These are phyloP conservation scores for Delia radicum DNA, from an alignment of 1,140 invertebrate species.

Conservation along the genomic window DNA sequence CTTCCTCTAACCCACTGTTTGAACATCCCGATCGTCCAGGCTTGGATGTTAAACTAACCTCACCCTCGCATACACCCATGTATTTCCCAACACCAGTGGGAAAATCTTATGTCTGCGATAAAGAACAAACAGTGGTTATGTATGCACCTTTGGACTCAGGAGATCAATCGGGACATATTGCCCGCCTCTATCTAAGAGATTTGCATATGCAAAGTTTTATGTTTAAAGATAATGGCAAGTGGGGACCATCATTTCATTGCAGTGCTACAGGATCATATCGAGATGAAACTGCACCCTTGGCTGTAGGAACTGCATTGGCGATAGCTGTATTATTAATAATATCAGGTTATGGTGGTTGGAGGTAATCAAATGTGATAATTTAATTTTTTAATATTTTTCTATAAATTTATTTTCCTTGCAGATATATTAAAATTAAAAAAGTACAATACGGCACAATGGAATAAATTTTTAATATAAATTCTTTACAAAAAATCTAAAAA, in stretches of 20 bases:
- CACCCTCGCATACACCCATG: conserved; percentile 62
- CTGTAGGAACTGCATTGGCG: conserved; percentile 83
- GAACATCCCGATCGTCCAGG: conserved; percentile 60
- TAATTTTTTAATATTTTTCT: not conserved
- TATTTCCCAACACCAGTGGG: conserved; percentile 83
- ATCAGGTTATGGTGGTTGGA: conserved; percentile 75
- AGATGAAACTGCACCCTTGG: conserved; percentile 84
- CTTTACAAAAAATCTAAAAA: not conserved
- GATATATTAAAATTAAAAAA: conserved; percentile 86
- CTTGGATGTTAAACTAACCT: conserved; percentile 61
- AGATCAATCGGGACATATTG: conserved; percentile 57
- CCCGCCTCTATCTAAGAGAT: conserved; percentile 61
- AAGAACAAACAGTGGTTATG: conserved; percentile 59
- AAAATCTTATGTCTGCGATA: conserved; percentile 75
- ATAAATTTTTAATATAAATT: conserved; percentile 56
- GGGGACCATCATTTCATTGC: conserved; percentile 62
- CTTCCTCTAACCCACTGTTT: conserved; percentile 59
- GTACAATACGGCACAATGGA: conserved; percentile 92
- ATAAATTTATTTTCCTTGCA: conserved; percentile 36
- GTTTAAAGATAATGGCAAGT: conserved; percentile 62
- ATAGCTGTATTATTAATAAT: conserved; percentile 77
- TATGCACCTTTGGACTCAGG: conserved; percentile 52
- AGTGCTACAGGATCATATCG: conserved; percentile 57
- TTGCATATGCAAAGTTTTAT: conserved; percentile 64
- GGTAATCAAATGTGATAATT: conserved; percentile 33